Base-by-base conservation (phyloP, 1,140 invertebrate species). In the Aphelenchoides besseyi region DNA sequence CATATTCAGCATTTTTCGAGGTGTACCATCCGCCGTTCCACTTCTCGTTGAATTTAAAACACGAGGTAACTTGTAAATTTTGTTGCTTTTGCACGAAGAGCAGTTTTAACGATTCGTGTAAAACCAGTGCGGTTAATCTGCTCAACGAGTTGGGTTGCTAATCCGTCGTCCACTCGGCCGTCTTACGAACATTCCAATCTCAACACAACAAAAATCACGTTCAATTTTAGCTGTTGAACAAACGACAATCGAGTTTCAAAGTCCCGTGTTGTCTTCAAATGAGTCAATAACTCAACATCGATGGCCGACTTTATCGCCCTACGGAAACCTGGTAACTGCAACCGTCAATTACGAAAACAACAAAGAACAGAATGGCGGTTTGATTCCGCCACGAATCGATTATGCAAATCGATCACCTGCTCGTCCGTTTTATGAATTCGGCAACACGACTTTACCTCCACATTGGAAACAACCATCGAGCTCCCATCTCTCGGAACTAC, bases 31-130 rank as follows among this genome's bases (percentile, higher is more conserved):
- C 9, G 29, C 53, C 16, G 48, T 26, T 16, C 16, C 53, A n/a
- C 53, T 67, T 26, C 1, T 12, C n/a, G 28, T 68, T 9, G 48
- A 63, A 18, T 68, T 68, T 32, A 53, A 64, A n/a, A 68, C 66
- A 18, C 23, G 30, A 26, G 66, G 66, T 68, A 29, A 68, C 18
- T 68, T 52, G 5, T 5, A 41, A 33, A 3, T 36, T 33, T 63
- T 29, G 32, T 52, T 41, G n/a, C 61, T 63, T 30, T 41, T 63
- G 9, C 53, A 55, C 61, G 37, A 5, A 41, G n/a, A 41, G 5
- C 37, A 5, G 37, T 12, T 48, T 48, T 48, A 23, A 48, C 41
- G 5, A 59, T 23, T 59, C 55, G 55, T 59, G 5, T 33, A 33
- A 48, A 48, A 48, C 41, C n/a, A n/a, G n/a, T n/a, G 41, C 41